phyloP scores from a whole-genome alignment of 2,888 invertebrate species.

The Ormyrus rosae region DNA sequence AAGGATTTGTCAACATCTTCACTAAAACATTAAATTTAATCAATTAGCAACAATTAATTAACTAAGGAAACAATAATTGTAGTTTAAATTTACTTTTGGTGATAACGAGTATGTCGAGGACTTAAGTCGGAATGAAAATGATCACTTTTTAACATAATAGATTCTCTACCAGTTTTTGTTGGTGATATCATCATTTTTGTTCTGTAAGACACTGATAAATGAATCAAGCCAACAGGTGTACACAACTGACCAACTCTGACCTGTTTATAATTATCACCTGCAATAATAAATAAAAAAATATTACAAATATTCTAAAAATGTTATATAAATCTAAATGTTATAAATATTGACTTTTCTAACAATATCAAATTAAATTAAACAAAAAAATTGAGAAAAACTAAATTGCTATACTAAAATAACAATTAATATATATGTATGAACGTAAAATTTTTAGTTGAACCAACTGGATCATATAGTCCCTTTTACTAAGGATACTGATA shows the following conservation, averaged over 20 bases:
- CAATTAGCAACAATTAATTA: slow-evolving; percentile 9
- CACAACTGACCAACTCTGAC: slow-evolving; percentile 90
- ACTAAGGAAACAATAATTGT: slow-evolving; percentile 2
- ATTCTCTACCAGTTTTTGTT: slow-evolving; percentile 82
- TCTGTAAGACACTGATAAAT: slow-evolving; percentile 89
- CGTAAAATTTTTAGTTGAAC: no score
- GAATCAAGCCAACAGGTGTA: slow-evolving; percentile 90
- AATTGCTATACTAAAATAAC: no score
- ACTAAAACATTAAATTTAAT: slow-evolving; percentile 70
- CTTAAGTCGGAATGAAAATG: slow-evolving; percentile 89
- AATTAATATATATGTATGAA: no score
- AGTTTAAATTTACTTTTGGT: slow-evolving; percentile 76
- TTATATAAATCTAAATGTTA: no score
- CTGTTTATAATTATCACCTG: slow-evolving; percentile 88
- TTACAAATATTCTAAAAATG: no score
- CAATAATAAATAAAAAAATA: slow-evolving; percentile 4
- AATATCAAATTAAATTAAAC: no score
- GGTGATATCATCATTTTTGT: slow-evolving; percentile 95
- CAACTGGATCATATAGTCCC: no score
- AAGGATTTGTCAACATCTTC: slow-evolving; percentile 84
- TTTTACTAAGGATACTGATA: no score
- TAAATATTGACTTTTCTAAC: no score
- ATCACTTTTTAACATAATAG: slow-evolving; percentile 93
- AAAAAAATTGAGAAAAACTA: no score
- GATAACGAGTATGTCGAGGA: slow-evolving; percentile 82